Base-by-base conservation (phyloP, 2,113 vertebrate genomes). In the Bettongia penicillata region DNA sequence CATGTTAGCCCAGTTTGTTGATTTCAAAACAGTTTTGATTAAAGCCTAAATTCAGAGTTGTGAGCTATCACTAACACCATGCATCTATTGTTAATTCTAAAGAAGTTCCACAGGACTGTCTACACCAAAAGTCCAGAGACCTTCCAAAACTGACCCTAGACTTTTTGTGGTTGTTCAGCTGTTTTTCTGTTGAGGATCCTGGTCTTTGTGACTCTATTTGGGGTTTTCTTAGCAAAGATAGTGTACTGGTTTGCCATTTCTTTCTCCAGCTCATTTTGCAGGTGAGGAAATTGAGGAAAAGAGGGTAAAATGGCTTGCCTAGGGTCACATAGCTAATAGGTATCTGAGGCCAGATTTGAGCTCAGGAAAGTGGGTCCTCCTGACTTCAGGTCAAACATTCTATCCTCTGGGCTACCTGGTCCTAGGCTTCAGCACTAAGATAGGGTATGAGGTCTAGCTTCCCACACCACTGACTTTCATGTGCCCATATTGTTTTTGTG, bases 1-100 rank as follows among this genome's bases (percentile, higher is more conserved):
- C 92, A 48, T 91, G 92, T 97, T 96, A 96, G 37, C 91, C 11
- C 96, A 93, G 91, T 97, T 97, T 96, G 95, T 95, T 97, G 93
- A 90, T 94, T 97, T 97, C 96, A 95, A 95, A 96, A 96, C 93
- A 37, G 92, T 95, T 96, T 2, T 94, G 51, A 89, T 92, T 48
- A 37, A 91, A 95, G 96, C 94, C 92, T 93, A 55, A 90, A 49
- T 93, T 97, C 93, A 43, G 93, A 92, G 94, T 94, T 19, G 49
- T 95, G 49, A 96, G 53, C 90, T 84, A 61, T 4, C 68, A 47
- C 53, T 37, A 52, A 91, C 14, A 95, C 90, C 24, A 57, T 19
- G 47, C 23, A 77, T 77, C n/a, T 91, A 22, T 55, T 53, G 28
- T 51, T 91, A 91, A 12, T 51, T 53, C 68, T 96, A 24, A 55